Percentiles rank a stretch among this genome's conserved stretches.
Conservation (phyloP, 2,113 vertebrate species). For the Hipposideros armiger region DNA sequence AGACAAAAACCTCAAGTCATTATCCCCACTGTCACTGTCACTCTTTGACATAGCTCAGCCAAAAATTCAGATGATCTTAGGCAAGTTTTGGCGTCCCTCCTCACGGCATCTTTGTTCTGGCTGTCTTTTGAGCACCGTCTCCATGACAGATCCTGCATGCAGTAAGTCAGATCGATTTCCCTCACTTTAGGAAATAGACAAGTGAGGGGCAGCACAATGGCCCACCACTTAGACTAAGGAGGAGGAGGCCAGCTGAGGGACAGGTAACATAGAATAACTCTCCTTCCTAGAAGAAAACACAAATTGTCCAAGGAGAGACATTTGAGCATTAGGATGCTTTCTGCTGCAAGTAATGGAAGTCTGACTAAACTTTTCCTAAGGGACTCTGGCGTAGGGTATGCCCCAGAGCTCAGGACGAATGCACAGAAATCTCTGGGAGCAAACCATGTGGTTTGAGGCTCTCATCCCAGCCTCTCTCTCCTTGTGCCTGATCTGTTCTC, state of each 20-base stretch:
- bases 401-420: neutral
- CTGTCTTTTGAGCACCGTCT: neutral
- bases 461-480: neutral
- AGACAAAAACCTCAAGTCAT: neutral
- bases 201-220: neutral
- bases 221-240: neutral
- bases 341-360: neutral
- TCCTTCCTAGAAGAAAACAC: neutral
- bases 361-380: neutral
- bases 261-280: neutral
- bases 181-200: neutral
- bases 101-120: neutral
- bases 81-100: neutral
- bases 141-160: neutral
- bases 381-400: neutral
- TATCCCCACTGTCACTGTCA: neutral
- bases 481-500: neutral
- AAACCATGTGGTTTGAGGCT: neutral
- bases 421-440: neutral
- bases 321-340: neutral
- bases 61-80: neutral
- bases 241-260: neutral
- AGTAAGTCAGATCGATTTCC: neutral
- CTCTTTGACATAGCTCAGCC: neutral
- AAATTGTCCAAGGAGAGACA: neutral